These are phyloP conservation scores for Nymphalis polychloros DNA, from an alignment of 2,888 invertebrate species.

Conservation along the genomic window DNA sequence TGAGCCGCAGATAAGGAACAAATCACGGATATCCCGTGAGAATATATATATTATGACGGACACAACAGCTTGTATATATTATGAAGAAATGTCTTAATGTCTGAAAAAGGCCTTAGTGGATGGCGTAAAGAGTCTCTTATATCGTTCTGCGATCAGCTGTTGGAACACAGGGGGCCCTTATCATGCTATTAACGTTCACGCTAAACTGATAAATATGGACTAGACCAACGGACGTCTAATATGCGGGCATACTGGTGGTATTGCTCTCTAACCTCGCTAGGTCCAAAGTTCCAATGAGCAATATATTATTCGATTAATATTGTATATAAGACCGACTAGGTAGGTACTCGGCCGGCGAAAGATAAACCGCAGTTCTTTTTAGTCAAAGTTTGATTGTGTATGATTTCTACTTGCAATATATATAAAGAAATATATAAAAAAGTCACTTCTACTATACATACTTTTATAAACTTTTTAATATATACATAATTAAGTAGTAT, in stretches of 20 bases:
- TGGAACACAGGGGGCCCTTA: slow-evolving; percentile 20
- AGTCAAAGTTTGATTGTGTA: too few relatives aligned
- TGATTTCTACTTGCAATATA: too few relatives aligned
- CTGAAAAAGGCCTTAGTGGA: slow-evolving; percentile 4
- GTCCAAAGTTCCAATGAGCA: not conserved
- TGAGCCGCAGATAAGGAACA: not conserved
- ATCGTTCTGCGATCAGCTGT: slow-evolving; percentile 31
- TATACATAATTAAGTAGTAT: too few relatives aligned
- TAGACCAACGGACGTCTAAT: slow-evolving; percentile 27
- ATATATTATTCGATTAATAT: too few relatives aligned
- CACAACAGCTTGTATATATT: too few relatives aligned
- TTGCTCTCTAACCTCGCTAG: not conserved
- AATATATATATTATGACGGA: not conserved
- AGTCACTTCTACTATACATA: too few relatives aligned
- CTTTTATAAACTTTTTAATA: too few relatives aligned
- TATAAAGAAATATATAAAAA: too few relatives aligned
- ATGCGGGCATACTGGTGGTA: not conserved
- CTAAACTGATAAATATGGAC: slow-evolving; percentile 12
- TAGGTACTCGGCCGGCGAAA: too few relatives aligned
- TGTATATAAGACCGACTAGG: too few relatives aligned
- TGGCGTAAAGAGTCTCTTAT: slow-evolving; percentile 29
- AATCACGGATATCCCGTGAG: not conserved
- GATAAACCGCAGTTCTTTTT: too few relatives aligned
- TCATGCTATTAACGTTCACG: slow-evolving; percentile 8
- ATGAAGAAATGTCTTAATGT: slow-evolving; percentile 1